Conservation (phyloP, 2,113 vertebrate genomes). For the Pluvialis apricaria region DNA sequence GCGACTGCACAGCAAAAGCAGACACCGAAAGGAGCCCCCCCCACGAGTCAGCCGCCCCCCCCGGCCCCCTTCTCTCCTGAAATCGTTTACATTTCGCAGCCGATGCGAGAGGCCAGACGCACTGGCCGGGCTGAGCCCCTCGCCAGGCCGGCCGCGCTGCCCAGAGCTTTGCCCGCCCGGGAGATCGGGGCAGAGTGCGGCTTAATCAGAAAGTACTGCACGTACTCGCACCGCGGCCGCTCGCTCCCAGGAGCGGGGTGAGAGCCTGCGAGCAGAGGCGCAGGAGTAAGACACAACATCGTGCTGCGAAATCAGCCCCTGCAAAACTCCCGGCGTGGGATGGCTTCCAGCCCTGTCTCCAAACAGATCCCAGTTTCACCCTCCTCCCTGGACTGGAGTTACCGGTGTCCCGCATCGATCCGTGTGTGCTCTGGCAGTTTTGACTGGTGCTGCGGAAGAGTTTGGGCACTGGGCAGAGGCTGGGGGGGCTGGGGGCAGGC, state of each 20-base stretch:
- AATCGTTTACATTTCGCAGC: background rate
- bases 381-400: background rate
- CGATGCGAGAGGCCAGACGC: background rate
- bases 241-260: background rate
- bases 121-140: background rate
- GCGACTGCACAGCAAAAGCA: background rate
- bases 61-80: background rate
- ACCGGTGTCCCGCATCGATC: background rate
- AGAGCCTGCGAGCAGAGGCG: background rate
- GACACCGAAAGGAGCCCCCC: background rate
- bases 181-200: background rate
- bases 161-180: rapidly evolving
- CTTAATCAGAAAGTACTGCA: background rate
- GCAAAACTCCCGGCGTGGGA: background rate
- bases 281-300: background rate
- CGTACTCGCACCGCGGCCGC: background rate
- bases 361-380: background rate
- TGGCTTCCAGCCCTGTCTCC: background rate
- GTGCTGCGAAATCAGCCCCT: background rate
- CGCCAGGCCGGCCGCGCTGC: background rate
- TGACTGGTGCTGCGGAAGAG: rapidly evolving
- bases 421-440: background rate
- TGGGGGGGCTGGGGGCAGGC: background rate
- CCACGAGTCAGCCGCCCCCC: background rate
- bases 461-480: background rate